Conservation (phyloP, 1,140 invertebrate species). For the Brachionus rubens region DNA sequence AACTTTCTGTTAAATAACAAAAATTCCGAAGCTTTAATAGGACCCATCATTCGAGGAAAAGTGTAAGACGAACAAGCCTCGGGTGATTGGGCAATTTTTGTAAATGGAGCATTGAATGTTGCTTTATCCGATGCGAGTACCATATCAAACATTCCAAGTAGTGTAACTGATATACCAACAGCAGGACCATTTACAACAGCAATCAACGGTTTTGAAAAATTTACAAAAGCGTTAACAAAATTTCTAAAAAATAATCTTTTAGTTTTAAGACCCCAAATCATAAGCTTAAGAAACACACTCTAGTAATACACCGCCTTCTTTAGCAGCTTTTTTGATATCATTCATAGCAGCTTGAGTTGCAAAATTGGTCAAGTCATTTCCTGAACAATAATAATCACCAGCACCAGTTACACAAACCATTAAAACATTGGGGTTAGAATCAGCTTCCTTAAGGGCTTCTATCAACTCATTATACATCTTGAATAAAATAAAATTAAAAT, state of each 20-base stretch:
- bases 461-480: constrained; percentile 42
- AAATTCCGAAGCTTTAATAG: constrained; percentile 17
- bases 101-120: constrained; percentile 82
- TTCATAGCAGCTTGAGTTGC: constrained; percentile 49
- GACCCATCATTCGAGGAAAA: constrained; percentile 65
- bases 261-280: constrained; percentile 44
- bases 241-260: constrained; percentile 59
- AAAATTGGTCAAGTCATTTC: constrained; percentile 75
- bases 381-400: constrained; percentile 78
- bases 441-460: constrained; percentile 15
- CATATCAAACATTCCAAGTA: constrained; percentile 77
- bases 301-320: constrained; percentile 33
- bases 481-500: neutral
- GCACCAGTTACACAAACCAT: constrained; percentile 65
- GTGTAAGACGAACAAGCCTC: constrained; percentile 79
- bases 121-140: constrained; percentile 73
- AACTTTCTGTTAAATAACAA: constrained; percentile 39
- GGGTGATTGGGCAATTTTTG: constrained; percentile 71
- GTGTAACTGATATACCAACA: constrained; percentile 80
- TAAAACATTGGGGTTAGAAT: constrained; percentile 25
- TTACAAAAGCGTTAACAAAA: constrained; percentile 75
- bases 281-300: constrained; percentile 50
- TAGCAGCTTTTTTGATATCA: constrained; percentile 22
- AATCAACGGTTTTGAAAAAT: constrained; percentile 81
- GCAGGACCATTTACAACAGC: constrained; percentile 87